Evolutionary conservation across 2,888 invertebrate genomes (phyloP).

Genomic region (Dynastes tityus): DNA sequence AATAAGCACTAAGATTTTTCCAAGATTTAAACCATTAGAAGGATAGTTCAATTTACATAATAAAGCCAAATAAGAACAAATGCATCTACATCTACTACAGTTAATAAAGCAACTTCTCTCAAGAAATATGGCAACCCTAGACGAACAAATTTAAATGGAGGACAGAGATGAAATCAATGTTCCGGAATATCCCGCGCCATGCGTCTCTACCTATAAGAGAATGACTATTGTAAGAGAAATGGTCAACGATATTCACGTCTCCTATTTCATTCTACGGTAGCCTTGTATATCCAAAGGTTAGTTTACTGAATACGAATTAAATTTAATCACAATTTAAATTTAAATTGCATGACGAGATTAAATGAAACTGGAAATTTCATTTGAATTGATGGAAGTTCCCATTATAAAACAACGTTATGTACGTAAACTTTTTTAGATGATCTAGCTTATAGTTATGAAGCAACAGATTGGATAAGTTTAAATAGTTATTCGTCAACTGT

Average conservation of each 20-base stretch:
- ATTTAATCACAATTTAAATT: conserved; percentile 24
- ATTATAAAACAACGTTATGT: background rate
- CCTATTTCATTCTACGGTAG: background rate
- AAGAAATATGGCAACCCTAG: too few relatives aligned
- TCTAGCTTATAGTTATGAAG: background rate
- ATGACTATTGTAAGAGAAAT: too few relatives aligned
- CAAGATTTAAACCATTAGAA: too few relatives aligned
- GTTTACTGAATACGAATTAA: conserved; percentile 24
- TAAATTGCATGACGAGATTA: conserved; percentile 3
- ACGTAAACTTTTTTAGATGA: background rate
- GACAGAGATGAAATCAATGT: too few relatives aligned
- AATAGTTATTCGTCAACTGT: background rate
- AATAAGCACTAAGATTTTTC: too few relatives aligned
- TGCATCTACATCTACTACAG: too few relatives aligned
- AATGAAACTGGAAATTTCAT: conserved; percentile 32
- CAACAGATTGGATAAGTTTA: background rate
- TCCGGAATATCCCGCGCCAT: too few relatives aligned
- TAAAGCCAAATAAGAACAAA: too few relatives aligned
- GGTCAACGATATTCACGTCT: background rate
- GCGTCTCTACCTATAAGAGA: too few relatives aligned
- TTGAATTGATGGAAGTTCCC: background rate
- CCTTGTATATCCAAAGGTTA: background rate
- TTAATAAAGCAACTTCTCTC: too few relatives aligned
- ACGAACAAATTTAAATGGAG: too few relatives aligned
- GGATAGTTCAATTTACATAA: too few relatives aligned